Conservation (phyloP, 2,113 vertebrate genomes). For the Cheirogaleus medius region DNA sequence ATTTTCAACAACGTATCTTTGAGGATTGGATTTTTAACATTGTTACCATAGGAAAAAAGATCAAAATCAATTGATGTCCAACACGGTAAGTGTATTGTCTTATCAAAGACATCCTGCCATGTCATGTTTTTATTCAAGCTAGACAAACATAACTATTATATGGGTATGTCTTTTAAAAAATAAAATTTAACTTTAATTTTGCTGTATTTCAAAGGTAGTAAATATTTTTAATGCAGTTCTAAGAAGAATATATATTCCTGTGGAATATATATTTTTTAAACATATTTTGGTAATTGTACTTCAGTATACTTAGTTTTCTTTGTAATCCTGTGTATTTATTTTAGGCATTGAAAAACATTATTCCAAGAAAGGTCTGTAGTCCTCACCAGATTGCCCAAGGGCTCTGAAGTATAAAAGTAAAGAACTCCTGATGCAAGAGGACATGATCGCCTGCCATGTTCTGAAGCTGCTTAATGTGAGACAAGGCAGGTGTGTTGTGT, state of each 20-base stretch:
- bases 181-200: not conserved
- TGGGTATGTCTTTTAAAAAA: not conserved
- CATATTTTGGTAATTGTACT: slow-evolving; percentile 1
- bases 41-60: not conserved
- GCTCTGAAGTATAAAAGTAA: not conserved
- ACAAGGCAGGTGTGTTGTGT: not conserved
- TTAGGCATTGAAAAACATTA: not conserved
- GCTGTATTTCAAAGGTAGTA: slow-evolving; percentile 9
- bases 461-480: not conserved
- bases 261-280: not conserved
- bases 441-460: not conserved
- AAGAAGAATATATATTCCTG: slow-evolving; percentile 1
- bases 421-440: not conserved
- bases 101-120: not conserved
- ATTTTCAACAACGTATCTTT: slow-evolving; percentile 37
- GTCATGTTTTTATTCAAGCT: slow-evolving; percentile 28
- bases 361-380: not conserved
- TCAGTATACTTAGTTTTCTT: not conserved
- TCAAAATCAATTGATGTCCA: not conserved
- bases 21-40: not conserved
- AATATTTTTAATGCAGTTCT: not conserved
- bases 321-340: slow-evolving; percentile 21
- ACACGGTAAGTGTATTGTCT: not conserved
- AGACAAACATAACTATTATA: not conserved
- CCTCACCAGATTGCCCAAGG: not conserved